Evolutionary conservation across 2,888 invertebrate species (phyloP).

Genomic region (Cephus nigrinus): DNA sequence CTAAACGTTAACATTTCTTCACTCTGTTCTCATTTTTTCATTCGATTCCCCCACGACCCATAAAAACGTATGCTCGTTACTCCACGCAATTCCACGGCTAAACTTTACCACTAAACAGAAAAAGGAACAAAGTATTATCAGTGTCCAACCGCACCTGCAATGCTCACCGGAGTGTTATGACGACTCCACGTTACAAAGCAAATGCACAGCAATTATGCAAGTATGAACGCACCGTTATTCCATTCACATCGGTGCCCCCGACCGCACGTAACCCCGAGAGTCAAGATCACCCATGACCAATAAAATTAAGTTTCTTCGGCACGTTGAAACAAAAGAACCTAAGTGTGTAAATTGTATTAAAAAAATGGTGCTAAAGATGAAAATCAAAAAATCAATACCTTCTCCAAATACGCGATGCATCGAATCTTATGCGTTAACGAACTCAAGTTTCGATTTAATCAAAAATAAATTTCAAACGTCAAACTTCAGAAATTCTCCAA

Average conservation of each 20-base stretch:
- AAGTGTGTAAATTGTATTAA: neutral
- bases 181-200: neutral
- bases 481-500: neutral
- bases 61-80: neutral
- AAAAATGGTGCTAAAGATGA: neutral
- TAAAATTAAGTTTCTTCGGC: neutral
- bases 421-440: neutral
- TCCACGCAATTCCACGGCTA: neutral
- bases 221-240: constrained; percentile 7
- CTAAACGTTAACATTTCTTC: neutral
- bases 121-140: neutral
- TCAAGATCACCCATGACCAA: neutral
- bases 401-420: neutral
- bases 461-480: neutral
- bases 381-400: neutral
- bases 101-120: neutral
- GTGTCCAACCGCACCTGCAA: neutral
- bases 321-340: neutral
- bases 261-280: neutral
- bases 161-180: neutral
- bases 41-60: neutral
- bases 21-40: neutral
- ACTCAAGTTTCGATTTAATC: neutral
- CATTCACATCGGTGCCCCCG: constrained; percentile 1
- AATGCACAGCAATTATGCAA: constrained; percentile 6